These are phyloP conservation scores for Oriolus oriolus DNA, from an alignment of 2,113 vertebrate species.

Conservation along the genomic window DNA sequence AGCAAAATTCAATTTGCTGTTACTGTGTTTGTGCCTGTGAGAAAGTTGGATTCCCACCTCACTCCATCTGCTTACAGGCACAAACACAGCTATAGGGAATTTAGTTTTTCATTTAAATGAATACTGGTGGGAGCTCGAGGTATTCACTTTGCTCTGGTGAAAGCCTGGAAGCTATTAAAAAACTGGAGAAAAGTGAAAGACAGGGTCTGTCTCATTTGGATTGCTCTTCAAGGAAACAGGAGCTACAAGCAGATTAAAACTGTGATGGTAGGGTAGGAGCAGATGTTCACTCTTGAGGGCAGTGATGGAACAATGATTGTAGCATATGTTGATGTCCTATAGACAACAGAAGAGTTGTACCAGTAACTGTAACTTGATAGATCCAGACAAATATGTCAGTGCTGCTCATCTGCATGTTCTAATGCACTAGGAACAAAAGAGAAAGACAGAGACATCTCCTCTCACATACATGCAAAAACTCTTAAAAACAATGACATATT, in stretches of 20 bases:
- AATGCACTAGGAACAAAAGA: background rate
- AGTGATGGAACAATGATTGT: constrained; percentile 26
- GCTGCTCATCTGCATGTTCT: background rate
- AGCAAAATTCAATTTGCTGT: constrained; percentile 36
- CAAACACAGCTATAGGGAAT: background rate
- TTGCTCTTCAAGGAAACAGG: constrained; percentile 16
- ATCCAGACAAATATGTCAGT: background rate
- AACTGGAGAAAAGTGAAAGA: background rate
- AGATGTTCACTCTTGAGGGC: constrained; percentile 35
- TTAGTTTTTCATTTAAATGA: constrained; percentile 25
- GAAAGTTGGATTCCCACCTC: constrained; percentile 22
- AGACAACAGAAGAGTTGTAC: constrained; percentile 10
- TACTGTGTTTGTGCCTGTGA: background rate
- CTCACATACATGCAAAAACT: background rate
- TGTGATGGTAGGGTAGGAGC: background rate
- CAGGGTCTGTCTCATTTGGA: background rate
- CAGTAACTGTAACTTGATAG: background rate
- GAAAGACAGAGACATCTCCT: background rate
- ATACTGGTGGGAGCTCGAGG: background rate
- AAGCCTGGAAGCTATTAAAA: constrained; percentile 28
- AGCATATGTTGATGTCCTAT: background rate
- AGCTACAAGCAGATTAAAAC: constrained; percentile 19
- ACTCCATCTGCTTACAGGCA: constrained; percentile 25
- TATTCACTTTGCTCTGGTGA: background rate
- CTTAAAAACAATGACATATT: background rate